These are phyloP conservation scores for Tetanocera ferruginea DNA, from an alignment of 2,888 invertebrate genomes.

Conservation along the genomic window DNA sequence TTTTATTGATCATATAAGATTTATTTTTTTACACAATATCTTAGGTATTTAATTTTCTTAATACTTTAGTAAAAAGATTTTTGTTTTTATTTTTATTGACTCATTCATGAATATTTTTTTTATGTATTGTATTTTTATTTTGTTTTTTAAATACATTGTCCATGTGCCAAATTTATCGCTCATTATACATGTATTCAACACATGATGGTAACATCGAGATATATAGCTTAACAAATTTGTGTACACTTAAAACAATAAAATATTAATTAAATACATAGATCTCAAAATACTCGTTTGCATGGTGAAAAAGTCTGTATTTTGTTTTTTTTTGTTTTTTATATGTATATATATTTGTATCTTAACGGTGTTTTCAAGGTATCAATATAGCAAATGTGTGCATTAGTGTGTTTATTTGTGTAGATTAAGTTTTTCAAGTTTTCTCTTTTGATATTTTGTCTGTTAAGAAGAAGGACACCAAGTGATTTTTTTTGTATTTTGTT, in stretches of 20 bases:
- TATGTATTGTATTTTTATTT: neutral
- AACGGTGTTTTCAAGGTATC: conserved; percentile 41
- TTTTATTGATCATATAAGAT: conserved; percentile 5
- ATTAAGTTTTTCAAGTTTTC: neutral
- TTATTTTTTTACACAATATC: neutral
- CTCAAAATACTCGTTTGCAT: conserved; percentile 2
- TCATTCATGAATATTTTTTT: neutral
- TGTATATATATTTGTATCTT: neutral
- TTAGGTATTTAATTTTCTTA: neutral
- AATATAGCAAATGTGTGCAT: conserved; percentile 40
- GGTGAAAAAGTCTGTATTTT: neutral
- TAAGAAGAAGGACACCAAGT: conserved; percentile 30
- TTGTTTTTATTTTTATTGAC: neutral
- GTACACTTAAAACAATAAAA: conserved; percentile 7
- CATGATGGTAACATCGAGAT: conserved; percentile 14
- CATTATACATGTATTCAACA: neutral
- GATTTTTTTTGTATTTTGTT: conserved; percentile 28
- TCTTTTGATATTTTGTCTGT: neutral
- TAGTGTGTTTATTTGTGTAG: neutral
- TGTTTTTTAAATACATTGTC: neutral
- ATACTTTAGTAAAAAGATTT: neutral
- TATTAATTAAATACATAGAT: conserved; percentile 8
- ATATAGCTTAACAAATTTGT: neutral
- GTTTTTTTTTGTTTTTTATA: conserved; percentile 5
- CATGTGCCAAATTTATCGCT: neutral